Conservation (phyloP, 1,140 invertebrate species). For the Thaumetopoea pityocampa region DNA sequence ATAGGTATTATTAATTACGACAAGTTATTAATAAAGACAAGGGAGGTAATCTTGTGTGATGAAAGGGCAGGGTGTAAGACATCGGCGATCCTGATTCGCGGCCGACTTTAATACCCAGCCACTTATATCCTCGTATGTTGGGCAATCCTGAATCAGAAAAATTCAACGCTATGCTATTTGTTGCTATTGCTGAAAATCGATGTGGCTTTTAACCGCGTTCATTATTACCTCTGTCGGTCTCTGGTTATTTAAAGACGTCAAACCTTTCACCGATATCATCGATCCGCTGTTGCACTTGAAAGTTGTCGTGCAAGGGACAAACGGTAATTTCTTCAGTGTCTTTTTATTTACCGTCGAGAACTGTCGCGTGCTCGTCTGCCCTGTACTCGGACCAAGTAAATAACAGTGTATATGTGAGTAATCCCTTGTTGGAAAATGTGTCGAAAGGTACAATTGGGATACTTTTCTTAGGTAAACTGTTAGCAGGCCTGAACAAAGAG, state of each 20-base stretch:
- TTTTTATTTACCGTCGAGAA: slow-evolving; percentile 45
- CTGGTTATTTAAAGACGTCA: no score
- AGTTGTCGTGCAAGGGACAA: slow-evolving; percentile 54
- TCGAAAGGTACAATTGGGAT: slow-evolving; percentile 40
- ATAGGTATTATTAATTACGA: slow-evolving; percentile 46
- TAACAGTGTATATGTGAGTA: slow-evolving; percentile 39
- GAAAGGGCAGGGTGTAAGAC: slow-evolving; percentile 18
- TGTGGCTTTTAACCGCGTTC: no score
- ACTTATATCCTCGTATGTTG: not conserved
- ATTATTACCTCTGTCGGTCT: no score
- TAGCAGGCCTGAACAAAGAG: slow-evolving; percentile 54
- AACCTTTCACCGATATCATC: slow-evolving; percentile 9
- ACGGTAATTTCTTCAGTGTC: slow-evolving; percentile 49
- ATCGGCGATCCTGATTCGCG: slow-evolving; percentile 17
- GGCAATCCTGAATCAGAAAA: no score
- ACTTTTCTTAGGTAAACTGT: slow-evolving; percentile 59
- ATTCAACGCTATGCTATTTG: no score
- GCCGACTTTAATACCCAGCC: no score
- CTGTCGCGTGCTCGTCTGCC: slow-evolving; percentile 34
- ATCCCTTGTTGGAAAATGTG: slow-evolving; percentile 26
- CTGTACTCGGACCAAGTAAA: slow-evolving; percentile 30
- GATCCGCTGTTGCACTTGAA: slow-evolving; percentile 47
- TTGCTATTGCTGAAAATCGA: no score
- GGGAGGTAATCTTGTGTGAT: slow-evolving; percentile 23
- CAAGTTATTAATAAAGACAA: slow-evolving; percentile 42